Evolutionary conservation across 2,888 invertebrate genomes (phyloP).

Genomic region (Lepidochitona cinerea): DNA sequence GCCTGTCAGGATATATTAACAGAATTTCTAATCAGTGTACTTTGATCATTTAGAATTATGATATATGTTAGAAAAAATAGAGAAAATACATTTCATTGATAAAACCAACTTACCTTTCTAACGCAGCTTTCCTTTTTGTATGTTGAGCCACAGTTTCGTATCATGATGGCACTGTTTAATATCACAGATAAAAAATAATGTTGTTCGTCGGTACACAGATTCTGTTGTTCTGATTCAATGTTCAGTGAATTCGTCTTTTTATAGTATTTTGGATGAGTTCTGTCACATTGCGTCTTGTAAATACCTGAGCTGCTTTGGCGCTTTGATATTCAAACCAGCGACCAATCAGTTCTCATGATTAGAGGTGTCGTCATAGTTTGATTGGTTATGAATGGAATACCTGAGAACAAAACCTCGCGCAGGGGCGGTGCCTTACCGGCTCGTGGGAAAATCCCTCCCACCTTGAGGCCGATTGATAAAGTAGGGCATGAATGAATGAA

Average conservation of each 20-base stretch:
- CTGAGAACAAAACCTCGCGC: too few species aligned
- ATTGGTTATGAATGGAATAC: not conserved
- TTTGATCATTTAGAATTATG: too few species aligned
- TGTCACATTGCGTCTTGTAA: too few species aligned
- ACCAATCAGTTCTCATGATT: not conserved
- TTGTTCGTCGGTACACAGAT: not conserved
- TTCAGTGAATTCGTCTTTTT: not conserved
- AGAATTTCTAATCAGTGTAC: too few species aligned
- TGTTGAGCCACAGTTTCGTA: not conserved
- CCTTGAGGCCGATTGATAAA: not conserved
- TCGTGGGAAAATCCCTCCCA: not conserved
- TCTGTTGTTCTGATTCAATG: not conserved
- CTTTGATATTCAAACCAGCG: not conserved
- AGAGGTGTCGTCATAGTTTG: too few species aligned
- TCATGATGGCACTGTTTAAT: not conserved
- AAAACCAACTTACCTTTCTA: not conserved
- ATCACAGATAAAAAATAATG: not conserved
- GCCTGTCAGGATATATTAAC: too few species aligned
- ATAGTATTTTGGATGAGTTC: too few species aligned
- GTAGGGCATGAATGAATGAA: not conserved
- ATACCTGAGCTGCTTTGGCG: not conserved
- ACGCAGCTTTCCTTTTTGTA: not conserved
- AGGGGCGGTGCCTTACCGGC: not conserved
- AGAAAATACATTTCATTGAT: too few species aligned
- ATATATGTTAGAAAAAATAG: too few species aligned